Base-by-base conservation (phyloP, 2,888 invertebrate genomes). In the Ennomos quercinarius region DNA sequence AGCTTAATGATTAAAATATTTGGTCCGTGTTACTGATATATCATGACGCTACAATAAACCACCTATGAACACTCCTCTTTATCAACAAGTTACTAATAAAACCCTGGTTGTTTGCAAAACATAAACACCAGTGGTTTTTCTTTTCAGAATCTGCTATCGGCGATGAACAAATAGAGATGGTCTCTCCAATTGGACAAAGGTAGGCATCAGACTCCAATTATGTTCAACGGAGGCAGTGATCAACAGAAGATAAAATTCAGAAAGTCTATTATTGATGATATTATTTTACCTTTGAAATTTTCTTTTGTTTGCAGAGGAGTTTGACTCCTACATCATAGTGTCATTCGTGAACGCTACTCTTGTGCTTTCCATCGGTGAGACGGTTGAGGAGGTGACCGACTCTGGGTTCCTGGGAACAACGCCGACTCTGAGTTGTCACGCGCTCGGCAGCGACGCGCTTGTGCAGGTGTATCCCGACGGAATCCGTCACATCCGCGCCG, bases 381-480 rank as follows among this genome's bases (percentile, higher is more conserved):
- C 99, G 10, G 99, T 99, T n/a, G 99, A 99, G 90, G 99, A 99
- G 96, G 99, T 99, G 27, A 99, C 99, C 0, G 99, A 99, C 89
- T 99, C 99, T 64, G 99, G 99, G 44, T 99, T 99, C 87, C 93
- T 99, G 77, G 99, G 99, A 61, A 99, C 99, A 0, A 99, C 99
- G 0, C 99, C 99, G 0, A 99, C 99, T 0, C 93, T 99, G n/a
- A 97, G 98, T 66, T 99, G 99, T 89, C 98, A 99, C 9, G 98
- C 99, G 38, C 94, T 99, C 35, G 99, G 99, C 55, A 99, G 98
- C 79, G 99, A 99, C 90, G 99, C 99, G 0, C 93, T 99, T 27
- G 98, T 99, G 1, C 99, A 99, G 94, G 99, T 99, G 10, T 99
- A 99, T 88, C 99, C 99, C 0, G 99, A 99, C 83, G 99, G 99